phyloP scores from a whole-genome alignment of 2,888 invertebrate species.

The Patella ulyssiponensis region DNA sequence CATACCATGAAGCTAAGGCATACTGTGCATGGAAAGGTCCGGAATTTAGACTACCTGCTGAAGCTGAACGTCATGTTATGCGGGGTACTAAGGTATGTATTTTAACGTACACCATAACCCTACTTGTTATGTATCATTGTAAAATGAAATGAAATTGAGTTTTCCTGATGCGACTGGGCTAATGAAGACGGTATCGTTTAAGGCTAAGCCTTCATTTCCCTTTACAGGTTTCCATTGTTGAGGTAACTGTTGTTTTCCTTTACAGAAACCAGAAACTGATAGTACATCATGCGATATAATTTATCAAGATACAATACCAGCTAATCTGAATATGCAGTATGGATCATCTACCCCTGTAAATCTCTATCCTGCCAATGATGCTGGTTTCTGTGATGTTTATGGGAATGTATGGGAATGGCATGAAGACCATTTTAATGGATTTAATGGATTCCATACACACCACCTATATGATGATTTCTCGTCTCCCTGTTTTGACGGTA shows the following conservation, averaged over 20 bases:
- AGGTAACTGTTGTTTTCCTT: slow-evolving; percentile 5
- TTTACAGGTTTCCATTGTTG: not conserved
- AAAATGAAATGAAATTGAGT: no score
- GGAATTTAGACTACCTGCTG: slow-evolving; percentile 63
- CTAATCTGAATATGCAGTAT: slow-evolving; percentile 63
- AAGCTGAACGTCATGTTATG: slow-evolving; percentile 67
- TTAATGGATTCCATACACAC: slow-evolving; percentile 61
- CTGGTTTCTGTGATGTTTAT: slow-evolving; percentile 67
- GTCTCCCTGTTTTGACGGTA: slow-evolving; percentile 68
- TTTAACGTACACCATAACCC: not conserved
- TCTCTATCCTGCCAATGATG: slow-evolving; percentile 56
- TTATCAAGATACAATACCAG: slow-evolving; percentile 49
- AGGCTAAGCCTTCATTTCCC: no score
- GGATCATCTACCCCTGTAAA: slow-evolving; percentile 70
- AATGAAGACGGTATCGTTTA: no score
- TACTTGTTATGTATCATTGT: not conserved
- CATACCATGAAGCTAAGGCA: slow-evolving; percentile 70
- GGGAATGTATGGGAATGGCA: slow-evolving; percentile 71
- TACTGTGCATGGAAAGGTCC: slow-evolving; percentile 68
- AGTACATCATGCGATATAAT: slow-evolving; percentile 61
- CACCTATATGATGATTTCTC: slow-evolving; percentile 70
- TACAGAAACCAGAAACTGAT: slow-evolving; percentile 45
- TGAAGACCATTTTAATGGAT: slow-evolving; percentile 70
- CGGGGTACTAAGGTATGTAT: slow-evolving; percentile 56
- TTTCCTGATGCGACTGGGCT: no score